Conservation (phyloP, 2,797 vertebrate genomes). For the Coranthus polyacanthus region DNA sequence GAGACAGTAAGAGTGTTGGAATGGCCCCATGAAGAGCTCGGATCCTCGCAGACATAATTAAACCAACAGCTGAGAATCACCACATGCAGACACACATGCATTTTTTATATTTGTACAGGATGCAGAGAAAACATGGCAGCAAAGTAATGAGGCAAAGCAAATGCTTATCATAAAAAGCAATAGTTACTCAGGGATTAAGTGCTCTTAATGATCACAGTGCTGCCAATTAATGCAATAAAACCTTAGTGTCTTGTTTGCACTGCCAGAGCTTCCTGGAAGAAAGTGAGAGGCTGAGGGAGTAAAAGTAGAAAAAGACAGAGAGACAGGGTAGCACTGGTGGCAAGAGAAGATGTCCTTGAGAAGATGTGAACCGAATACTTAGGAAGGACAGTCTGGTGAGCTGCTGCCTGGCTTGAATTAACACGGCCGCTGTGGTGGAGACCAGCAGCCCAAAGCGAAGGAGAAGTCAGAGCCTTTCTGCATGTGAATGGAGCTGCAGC, state of each 20-base stretch:
- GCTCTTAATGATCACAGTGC: conserved; percentile 72
- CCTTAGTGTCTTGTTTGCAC: conserved; percentile 58
- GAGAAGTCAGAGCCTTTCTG: too few relatives aligned
- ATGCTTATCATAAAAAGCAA: conserved; percentile 73
- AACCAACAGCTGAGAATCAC: conserved; percentile 35
- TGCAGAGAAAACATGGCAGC: conserved; percentile 31
- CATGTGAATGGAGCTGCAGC: too few relatives aligned
- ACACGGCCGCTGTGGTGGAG: conserved; percentile 31
- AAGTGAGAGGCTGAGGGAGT: neutral
- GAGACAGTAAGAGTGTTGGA: too few relatives aligned
- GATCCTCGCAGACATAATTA: conserved; percentile 55
- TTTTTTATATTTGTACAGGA: conserved; percentile 28
- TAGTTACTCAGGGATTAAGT: conserved; percentile 74
- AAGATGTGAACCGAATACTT: conserved; percentile 64
- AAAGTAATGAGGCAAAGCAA: conserved; percentile 65
- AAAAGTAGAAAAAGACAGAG: conserved; percentile 29
- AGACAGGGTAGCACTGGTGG: conserved; percentile 38
- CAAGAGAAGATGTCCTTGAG: conserved; percentile 67
- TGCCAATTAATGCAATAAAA: conserved; percentile 67
- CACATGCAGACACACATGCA: conserved; percentile 6
- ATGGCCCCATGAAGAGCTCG: conserved; percentile 24
- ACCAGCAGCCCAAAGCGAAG: too few relatives aligned
- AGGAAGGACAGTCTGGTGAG: conserved; percentile 54
- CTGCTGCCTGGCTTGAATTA: conserved; percentile 30
- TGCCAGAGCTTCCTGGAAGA: conserved; percentile 27